A percentile compares a stretch with the other conserved stretches of the same genome.
Evolutionary conservation across 2,797 vertebrate species (phyloP).

Genomic region (Lates japonicus): DNA sequence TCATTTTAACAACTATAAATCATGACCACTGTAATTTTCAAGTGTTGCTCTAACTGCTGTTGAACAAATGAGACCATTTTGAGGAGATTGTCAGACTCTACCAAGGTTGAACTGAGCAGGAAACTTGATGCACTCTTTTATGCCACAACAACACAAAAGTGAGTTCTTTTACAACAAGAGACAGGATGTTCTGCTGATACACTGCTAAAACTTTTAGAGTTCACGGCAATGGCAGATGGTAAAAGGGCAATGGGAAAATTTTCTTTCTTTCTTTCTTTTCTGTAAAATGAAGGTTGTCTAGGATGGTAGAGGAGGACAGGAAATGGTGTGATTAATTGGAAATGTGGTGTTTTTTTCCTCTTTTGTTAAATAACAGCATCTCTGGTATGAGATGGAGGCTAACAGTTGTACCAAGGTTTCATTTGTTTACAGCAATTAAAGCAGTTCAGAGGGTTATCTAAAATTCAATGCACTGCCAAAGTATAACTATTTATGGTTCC

Average conservation of each 20-base stretch:
- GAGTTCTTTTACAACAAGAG: slow-evolving; percentile 16
- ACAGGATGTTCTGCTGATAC: slow-evolving; percentile 10
- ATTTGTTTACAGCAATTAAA: slow-evolving; percentile 39
- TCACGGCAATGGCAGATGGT: not conserved
- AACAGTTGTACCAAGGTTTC: not conserved
- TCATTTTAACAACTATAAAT: not conserved
- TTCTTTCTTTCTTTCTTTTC: too few species aligned
- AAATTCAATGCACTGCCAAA: slow-evolving; percentile 6
- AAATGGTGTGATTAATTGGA: not conserved
- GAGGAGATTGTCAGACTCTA: not conserved
- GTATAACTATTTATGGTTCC: not conserved
- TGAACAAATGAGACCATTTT: slow-evolving; percentile 12
- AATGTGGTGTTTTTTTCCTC: not conserved
- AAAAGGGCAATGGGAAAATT: slow-evolving; percentile 1
- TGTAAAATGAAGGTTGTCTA: not conserved
- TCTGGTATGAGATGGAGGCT: not conserved
- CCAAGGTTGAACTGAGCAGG: slow-evolving; percentile 1
- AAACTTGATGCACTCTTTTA: not conserved
- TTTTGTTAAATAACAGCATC: not conserved
- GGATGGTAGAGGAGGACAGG: not conserved
- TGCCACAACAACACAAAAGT: not conserved
- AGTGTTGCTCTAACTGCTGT: not conserved
- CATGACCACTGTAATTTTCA: not conserved
- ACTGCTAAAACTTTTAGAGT: not conserved
- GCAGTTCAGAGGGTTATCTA: not conserved